Conservation (phyloP, 1,140 invertebrate species). For the Drosophila punjabiensis region DNA sequence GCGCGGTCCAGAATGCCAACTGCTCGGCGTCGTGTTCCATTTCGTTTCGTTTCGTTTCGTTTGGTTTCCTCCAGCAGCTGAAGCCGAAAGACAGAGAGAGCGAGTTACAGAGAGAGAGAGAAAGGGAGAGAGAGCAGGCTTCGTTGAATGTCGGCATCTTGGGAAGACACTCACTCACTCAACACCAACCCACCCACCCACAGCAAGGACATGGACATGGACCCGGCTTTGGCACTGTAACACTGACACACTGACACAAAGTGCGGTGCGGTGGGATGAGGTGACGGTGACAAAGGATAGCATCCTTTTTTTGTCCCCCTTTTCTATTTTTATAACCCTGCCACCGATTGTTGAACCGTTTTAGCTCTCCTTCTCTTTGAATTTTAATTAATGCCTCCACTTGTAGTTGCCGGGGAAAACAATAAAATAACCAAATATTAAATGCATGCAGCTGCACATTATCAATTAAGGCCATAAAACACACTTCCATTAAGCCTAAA, state of each 20-base stretch:
- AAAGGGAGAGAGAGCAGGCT: conserved; percentile 9
- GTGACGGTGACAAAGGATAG: too few species aligned
- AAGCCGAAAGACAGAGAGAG: not conserved
- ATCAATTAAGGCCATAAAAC: conserved; percentile 2
- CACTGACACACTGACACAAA: conserved; percentile 55
- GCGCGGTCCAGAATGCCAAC: conserved; percentile 37
- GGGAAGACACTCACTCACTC: not conserved
- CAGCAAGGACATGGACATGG: conserved; percentile 37
- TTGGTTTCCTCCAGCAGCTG: conserved; percentile 12
- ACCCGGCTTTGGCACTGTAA: conserved; percentile 57
- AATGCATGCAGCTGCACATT: not conserved
- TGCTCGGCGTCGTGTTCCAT: conserved; percentile 41
- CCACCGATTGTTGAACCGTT: conserved; percentile 9
- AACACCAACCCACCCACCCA: not conserved
- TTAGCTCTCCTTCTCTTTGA: not conserved
- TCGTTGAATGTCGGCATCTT: conserved; percentile 51
- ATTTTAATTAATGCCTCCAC: not conserved
- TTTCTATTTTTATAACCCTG: not conserved
- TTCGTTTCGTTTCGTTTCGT: conserved; percentile 34
- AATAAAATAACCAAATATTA: not conserved
- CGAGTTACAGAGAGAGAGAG: too few species aligned
- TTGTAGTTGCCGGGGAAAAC: not conserved
- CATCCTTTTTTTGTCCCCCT: not conserved
- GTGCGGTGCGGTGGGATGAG: too few species aligned
- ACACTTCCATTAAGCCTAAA: conserved; percentile 6